Base-by-base conservation (phyloP, 2,797 vertebrate genomes). In the Alosa sapidissima region DNA sequence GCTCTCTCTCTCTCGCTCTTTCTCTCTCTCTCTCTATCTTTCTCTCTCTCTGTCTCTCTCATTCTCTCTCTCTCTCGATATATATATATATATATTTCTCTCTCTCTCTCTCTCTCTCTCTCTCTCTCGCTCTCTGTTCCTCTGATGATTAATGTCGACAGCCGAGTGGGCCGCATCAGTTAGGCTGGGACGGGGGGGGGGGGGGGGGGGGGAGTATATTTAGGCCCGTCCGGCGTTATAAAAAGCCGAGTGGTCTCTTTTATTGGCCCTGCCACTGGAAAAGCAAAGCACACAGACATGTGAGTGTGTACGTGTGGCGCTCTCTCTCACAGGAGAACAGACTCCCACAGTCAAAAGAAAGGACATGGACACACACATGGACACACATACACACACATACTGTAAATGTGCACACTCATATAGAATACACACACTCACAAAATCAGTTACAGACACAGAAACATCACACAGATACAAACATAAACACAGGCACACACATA, bases 351-450 rank as follows among this genome's bases (percentile, higher is more conserved):
- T 81, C 88, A 49, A 82, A 82, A 52, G 83, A 78, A 85, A 60
- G 33, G 85, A 62, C 78, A 81, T 62, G 81, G 84, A 65, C 54
- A 45, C 65, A 48, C 72, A 81, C 68, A 41, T 81, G 81, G 81
- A 82, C 65, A 52, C 83, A 85, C 87, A 85, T 65, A 85, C 60
- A 81, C 81, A 78, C 83, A 87, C 88, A 86, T 84, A 68, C 28
- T 28, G 28, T 28, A 28, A 28, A 58, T 5, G 60, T 2, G 24
- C 11, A 13, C 1, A n/a, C 58, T 3, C 10, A n/a, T 9, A 8
- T 0, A 24, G 21, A 62, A 24, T 21, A 62, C n/a, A 6, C 58
- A 7, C 58, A 21, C 16, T 19, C 55, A 58, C 55, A 58, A 2
- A 60, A 1, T n/a, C 5, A 19, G 1, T n/a, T 0, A 62, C 58